Evolutionary conservation across 2,888 invertebrate species (phyloP), one percentile per base, ranked within the genome.

Genomic region (Diploptera punctata): DNA sequence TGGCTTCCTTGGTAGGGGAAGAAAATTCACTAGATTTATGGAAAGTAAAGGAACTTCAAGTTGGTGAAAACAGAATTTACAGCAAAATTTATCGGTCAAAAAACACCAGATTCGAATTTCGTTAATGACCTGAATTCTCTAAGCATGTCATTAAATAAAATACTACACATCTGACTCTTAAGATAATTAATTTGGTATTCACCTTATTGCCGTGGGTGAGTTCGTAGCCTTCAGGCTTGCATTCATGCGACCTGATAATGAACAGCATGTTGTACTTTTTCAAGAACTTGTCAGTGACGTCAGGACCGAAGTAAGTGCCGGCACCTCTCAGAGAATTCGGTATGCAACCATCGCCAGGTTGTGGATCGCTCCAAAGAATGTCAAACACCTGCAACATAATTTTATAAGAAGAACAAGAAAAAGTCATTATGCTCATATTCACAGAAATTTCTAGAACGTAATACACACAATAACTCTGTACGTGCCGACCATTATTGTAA

Each of bases 291-390:
- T 89, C 86, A 0, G 96, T 94, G 62, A 96, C 91, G 80, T 97
- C 96, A 0, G 96, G 94, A 0, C 97, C 97, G 81, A 96, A 97
- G 83, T 96, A 97, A 2, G 94, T 93, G 2, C 97, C 97, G 3
- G 97, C 97, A 0, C 97, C 97, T 18, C 96, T 88, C 73, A 95
- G 86, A 7, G 90, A 90, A 80, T 95, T 95, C 1, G 94, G 94
- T 75, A 90, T 88, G 80, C 94, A 94, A 1, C 95, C 94, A 9
- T 90, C 88, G 1, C 86, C 87, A 70, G 89, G 87, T 81, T 93
- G 93, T 0, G 97, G 97, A 83, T 97, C 97, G 78, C 95, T 95
- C 97, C 97, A 97, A 77, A 97, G 86, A 43, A 97, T 89, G 82
- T 97, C 97, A 80, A 97, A 91, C n/a, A 97, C 91, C 94, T 95